phyloP scores from a whole-genome alignment of 2,888 invertebrate genomes.

The Alcis repandata region DNA sequence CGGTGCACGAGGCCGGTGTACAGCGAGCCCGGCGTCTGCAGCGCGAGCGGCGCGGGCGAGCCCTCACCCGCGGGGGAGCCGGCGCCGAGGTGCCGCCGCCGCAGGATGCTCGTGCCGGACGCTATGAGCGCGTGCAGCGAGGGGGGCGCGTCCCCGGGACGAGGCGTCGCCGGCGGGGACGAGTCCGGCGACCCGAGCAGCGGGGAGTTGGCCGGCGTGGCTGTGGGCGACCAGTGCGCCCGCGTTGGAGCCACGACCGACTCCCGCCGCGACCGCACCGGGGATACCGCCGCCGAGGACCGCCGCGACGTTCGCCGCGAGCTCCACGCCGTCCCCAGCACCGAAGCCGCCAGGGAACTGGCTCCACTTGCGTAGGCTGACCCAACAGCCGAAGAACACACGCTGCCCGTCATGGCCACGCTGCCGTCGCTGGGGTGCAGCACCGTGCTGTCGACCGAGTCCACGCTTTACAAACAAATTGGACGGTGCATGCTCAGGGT shows the following conservation, averaged over 20 bases:
- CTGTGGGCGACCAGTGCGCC: slow-evolving; percentile 91
- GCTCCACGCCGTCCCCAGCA: slow-evolving; percentile 88
- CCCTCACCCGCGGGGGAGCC: slow-evolving; percentile 86
- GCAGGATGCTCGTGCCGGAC: slow-evolving; percentile 78
- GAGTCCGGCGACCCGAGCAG: slow-evolving; percentile 87
- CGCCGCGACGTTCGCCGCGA: slow-evolving; percentile 88
- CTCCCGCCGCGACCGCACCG: slow-evolving; percentile 90
- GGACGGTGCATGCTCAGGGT: slow-evolving; percentile 35
- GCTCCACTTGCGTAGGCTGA: slow-evolving; percentile 87
- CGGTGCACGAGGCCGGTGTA: slow-evolving; percentile 88
- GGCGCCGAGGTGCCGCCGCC: slow-evolving; percentile 84
- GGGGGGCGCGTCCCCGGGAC: slow-evolving; percentile 87
- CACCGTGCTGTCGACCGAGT: slow-evolving; percentile 88
- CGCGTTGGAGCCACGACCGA: slow-evolving; percentile 90
- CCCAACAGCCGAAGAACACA: slow-evolving; percentile 76
- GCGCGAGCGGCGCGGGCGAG: slow-evolving; percentile 88
- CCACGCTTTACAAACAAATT: slow-evolving; percentile 38
- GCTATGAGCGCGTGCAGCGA: slow-evolving; percentile 85
- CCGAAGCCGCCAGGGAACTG: slow-evolving; percentile 82
- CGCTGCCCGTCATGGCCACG: slow-evolving; percentile 88
- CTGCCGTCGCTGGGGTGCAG: slow-evolving; percentile 96
- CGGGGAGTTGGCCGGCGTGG: slow-evolving; percentile 95
- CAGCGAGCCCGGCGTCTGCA: slow-evolving; percentile 87
- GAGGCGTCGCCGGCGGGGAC: slow-evolving; percentile 87
- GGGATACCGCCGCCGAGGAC: slow-evolving; percentile 85